Conservation (phyloP, 2,797 vertebrate genomes). For the Ceryle rudis region DNA sequence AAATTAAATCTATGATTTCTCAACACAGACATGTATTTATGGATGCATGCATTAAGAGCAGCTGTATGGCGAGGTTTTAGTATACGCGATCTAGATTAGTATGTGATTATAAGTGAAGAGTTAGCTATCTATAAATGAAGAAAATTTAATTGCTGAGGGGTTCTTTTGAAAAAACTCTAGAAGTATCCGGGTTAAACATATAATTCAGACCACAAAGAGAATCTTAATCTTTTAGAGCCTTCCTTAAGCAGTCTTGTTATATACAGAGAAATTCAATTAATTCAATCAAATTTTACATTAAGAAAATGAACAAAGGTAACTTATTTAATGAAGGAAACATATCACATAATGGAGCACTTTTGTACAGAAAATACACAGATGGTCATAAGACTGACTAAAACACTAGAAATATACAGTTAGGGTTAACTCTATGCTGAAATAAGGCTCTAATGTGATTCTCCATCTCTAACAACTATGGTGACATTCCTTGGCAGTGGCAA, state of each 20-base stretch:
- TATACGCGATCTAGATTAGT: background rate
- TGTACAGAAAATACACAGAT: background rate
- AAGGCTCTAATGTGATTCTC: background rate
- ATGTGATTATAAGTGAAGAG: background rate
- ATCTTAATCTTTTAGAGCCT: background rate
- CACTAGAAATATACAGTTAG: background rate
- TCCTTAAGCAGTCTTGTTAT: background rate
- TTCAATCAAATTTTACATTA: background rate
- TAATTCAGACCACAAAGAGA: background rate
- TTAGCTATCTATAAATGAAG: background rate
- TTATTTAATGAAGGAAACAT: background rate
- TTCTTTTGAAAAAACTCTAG: background rate
- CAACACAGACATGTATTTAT: background rate
- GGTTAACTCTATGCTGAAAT: background rate
- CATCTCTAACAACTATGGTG: background rate
- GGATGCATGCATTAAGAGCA: background rate
- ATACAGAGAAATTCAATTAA: background rate
- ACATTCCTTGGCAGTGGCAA: background rate
- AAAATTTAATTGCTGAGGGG: background rate
- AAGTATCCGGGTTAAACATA: background rate
- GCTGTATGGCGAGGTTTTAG: background rate
- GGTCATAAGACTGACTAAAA: background rate
- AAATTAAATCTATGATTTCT: background rate
- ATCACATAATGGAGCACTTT: background rate
- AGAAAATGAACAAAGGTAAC: background rate